Percentiles rank a stretch among this genome's conserved stretches.
Conservation (phyloP, 1,140 invertebrate genomes). For the Stegodyphus mimosarum region DNA sequence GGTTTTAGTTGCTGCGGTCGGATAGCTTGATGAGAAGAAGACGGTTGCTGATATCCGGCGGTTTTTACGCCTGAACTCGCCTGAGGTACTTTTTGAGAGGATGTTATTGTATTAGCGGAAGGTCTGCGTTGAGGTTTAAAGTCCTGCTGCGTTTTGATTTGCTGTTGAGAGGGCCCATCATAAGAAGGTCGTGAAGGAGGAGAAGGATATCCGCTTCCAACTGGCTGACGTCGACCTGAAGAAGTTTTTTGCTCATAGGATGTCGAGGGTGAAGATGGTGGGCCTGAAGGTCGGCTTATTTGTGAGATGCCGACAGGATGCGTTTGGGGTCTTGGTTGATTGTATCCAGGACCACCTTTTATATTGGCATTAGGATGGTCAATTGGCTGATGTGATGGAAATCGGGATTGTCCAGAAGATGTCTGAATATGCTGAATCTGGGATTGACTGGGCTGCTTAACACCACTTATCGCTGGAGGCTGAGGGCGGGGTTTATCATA, state of each 20-base stretch:
- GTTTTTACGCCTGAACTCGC: background rate
- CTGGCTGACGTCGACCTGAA: background rate
- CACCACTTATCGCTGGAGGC: constrained; percentile 3
- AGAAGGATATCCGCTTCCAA: constrained; percentile 19
- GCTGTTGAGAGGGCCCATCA: background rate
- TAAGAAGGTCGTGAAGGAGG: background rate
- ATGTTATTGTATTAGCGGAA: background rate
- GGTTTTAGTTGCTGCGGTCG: constrained; percentile 17
- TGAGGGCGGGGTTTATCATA: constrained; percentile 31
- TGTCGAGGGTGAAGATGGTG: constrained; percentile 39
- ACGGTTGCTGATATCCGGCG: background rate
- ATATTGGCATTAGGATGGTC: constrained; percentile 56
- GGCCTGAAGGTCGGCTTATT: background rate
- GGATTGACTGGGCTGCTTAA: constrained; percentile 25
- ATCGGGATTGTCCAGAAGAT: background rate
- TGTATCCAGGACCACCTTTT: constrained; percentile 35
- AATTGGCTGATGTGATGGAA: constrained; percentile 20
- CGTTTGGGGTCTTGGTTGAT: background rate
- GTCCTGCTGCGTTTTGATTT: background rate
- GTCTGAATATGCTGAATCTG: constrained; percentile 11
- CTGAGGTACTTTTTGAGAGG: background rate
- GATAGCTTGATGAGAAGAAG: constrained; percentile 1
- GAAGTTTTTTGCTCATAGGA: constrained; percentile 47
- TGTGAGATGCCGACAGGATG: background rate
- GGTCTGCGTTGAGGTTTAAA: constrained; percentile 4